phyloP scores from a whole-genome alignment of 2,888 invertebrate genomes.

The Periphyllus acericola region DNA sequence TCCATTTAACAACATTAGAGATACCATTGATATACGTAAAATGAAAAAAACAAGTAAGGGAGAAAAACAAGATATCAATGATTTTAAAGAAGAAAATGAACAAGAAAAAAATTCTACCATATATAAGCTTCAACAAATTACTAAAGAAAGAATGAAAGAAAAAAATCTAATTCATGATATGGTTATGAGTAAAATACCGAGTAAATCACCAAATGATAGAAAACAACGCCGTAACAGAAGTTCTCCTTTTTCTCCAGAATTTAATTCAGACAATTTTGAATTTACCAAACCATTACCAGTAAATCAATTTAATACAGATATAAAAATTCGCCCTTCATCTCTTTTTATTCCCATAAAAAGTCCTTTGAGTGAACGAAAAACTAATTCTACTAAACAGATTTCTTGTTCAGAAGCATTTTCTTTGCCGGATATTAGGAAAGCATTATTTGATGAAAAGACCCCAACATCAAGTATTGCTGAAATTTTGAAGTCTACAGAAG shows the following conservation, averaged over 20 bases:
- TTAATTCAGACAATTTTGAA: constrained; percentile 37
- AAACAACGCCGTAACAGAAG: constrained; percentile 52
- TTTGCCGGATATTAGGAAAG: constrained; percentile 68
- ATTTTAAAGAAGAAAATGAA: constrained; percentile 67
- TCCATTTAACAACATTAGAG: constrained; percentile 77
- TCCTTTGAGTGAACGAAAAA: constrained; percentile 45
- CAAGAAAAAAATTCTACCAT: constrained; percentile 68
- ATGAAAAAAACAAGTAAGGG: constrained; percentile 68
- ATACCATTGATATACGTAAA: constrained; percentile 76
- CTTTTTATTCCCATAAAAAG: constrained; percentile 62
- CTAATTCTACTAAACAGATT: constrained; percentile 62
- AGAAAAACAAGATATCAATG: constrained; percentile 70
- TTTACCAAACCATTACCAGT: constrained; percentile 62
- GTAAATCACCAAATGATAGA: constrained; percentile 51
- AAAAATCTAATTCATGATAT: constrained; percentile 85
- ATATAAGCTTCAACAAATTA: constrained; percentile 79
- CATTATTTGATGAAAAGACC: constrained; percentile 66
- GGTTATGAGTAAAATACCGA: constrained; percentile 79
- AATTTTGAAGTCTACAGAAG: constrained; percentile 69
- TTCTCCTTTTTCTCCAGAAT: constrained; percentile 57
- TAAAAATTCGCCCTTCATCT: constrained; percentile 63
- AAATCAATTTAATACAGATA: constrained; percentile 29
- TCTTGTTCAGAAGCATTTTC: constrained; percentile 68
- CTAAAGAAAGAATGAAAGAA: constrained; percentile 82
- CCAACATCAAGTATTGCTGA: constrained; percentile 63